Percentiles rank a stretch among this genome's conserved stretches.
Conservation (phyloP, 2,797 vertebrate species). For the Phoxinus dragarum region DNA sequence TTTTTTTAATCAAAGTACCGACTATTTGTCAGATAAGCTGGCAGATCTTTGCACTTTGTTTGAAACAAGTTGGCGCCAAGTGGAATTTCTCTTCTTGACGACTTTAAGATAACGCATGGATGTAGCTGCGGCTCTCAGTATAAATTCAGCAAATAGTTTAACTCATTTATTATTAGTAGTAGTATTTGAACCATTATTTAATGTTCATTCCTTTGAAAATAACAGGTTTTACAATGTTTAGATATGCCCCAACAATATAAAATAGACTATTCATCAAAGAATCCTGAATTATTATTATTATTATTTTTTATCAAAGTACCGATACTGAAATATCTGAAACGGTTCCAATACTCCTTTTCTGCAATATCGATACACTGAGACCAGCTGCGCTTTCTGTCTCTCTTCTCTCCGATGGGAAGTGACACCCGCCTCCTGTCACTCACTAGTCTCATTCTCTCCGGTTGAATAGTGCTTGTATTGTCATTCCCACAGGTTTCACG, state of each 20-base stretch:
- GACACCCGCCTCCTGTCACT: too few species aligned
- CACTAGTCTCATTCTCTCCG: too few species aligned
- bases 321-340: too few species aligned
- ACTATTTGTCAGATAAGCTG: slow-evolving; percentile 20
- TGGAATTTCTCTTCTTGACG: neutral
- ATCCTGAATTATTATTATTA: too few species aligned
- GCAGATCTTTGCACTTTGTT: neutral
- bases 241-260: neutral
- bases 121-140: neutral
- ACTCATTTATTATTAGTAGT: neutral
- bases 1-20: too few species aligned
- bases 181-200: neutral
- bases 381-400: too few species aligned
- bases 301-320: too few species aligned
- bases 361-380: too few species aligned
- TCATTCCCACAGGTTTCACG: neutral
- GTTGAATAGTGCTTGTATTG: too few species aligned
- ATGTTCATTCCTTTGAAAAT: neutral
- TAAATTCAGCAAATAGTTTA: neutral
- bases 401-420: too few species aligned
- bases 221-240: neutral
- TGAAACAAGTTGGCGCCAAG: neutral
- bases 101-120: neutral
- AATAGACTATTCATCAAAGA: neutral
- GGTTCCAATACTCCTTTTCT: too few species aligned